Percentiles rank a stretch among this genome's conserved stretches.
Evolutionary conservation across 2,797 vertebrate species (phyloP).

Genomic region (Rhodeus uyekii): DNA sequence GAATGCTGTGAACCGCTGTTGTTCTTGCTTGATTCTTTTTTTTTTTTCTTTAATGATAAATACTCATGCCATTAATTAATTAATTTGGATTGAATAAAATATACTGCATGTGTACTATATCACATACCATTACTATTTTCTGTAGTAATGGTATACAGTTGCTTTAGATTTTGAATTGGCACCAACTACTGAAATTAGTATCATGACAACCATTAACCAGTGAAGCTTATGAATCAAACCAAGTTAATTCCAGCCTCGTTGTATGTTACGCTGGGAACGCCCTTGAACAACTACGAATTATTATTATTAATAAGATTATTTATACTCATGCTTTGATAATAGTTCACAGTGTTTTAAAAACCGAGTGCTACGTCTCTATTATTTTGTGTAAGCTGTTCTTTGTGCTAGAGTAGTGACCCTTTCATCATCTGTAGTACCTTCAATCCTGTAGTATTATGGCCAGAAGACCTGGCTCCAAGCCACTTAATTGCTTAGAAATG

Average conservation of each 20-base stretch:
- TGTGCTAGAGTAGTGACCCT: neutral
- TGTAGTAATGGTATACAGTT: neutral
- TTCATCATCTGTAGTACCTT: too few relatives aligned
- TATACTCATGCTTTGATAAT: slow-evolving; percentile 7
- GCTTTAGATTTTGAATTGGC: neutral
- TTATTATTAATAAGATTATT: too few relatives aligned
- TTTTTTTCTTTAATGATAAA: neutral
- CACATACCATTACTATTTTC: too few relatives aligned
- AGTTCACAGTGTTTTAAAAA: slow-evolving; percentile 4
- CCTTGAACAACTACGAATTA: too few relatives aligned
- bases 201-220: neutral
- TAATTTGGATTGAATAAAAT: too few relatives aligned
- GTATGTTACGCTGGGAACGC: neutral
- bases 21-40: neutral
- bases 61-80: neutral
- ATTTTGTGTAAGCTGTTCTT: neutral
- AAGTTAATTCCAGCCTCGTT: neutral
- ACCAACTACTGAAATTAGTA: neutral
- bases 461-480: neutral
- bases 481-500: neutral
- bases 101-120: too few relatives aligned
- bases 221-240: neutral
- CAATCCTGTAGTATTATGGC: neutral
- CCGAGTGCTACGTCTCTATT: neutral
- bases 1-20: neutral